A percentile compares a stretch with the other conserved stretches of the same genome.
phyloP scores from a whole-genome alignment of 2,888 invertebrate genomes.

The Nephrotoma flavescens region DNA sequence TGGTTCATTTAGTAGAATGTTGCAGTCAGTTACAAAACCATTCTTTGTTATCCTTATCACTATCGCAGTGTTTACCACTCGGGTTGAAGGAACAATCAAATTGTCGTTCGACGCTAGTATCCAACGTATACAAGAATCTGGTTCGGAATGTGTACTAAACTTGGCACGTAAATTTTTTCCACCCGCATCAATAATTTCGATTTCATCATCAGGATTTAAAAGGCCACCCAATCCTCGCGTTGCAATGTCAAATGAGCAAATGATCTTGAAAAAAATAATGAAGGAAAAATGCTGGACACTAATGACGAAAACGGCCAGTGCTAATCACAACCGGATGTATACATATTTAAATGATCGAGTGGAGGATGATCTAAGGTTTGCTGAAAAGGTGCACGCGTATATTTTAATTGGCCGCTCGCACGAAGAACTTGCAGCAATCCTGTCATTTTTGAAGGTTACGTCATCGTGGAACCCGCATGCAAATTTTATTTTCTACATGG shows the following conservation, averaged over 20 bases:
- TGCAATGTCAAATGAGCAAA: conserved; percentile 1
- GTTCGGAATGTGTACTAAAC: neutral
- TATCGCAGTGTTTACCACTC: too few relatives aligned
- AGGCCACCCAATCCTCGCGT: neutral
- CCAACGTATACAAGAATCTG: neutral
- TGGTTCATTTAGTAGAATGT: too few relatives aligned
- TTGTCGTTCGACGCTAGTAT: neutral
- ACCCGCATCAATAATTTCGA: neutral
- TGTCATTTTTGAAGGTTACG: neutral
- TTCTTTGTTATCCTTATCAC: too few relatives aligned
- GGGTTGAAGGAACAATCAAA: too few relatives aligned
- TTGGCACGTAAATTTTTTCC: neutral
- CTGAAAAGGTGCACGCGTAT: conserved; percentile 5
- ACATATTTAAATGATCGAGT: neutral
- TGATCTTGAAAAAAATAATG: conserved; percentile 5
- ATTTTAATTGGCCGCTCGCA: neutral
- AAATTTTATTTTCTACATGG: conserved; percentile 5
- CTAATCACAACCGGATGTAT: neutral
- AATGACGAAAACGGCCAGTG: neutral
- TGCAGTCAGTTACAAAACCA: too few relatives aligned
- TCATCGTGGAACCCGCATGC: conserved; percentile 8
- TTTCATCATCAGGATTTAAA: conserved; percentile 3
- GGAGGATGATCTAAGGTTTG: neutral
- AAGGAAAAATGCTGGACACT: neutral
- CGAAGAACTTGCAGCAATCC: neutral